A percentile compares a stretch with the other conserved stretches of the same genome.
Evolutionary conservation across 2,888 invertebrate species (phyloP).

Genomic region (Branchellion lobata): DNA sequence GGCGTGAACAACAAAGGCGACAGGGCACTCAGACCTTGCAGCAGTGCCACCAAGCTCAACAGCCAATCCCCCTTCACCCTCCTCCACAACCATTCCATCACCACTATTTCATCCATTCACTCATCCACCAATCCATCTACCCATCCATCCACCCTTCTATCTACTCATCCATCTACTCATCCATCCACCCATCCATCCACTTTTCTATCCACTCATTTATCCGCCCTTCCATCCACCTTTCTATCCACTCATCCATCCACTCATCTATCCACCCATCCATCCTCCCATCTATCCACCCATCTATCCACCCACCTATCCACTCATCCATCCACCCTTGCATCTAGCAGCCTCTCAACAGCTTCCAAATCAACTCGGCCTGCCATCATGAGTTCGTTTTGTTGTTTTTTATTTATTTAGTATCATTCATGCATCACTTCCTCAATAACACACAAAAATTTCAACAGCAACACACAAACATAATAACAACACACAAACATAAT

Average conservation of each 20-base stretch:
- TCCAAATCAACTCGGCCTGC: no score
- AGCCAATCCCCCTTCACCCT: background rate
- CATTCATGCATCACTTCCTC: no score
- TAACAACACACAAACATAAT: no score
- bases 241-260: constrained; percentile 2
- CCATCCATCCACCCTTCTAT: background rate
- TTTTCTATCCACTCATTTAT: no score
- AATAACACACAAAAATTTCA: no score
- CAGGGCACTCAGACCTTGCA: background rate
- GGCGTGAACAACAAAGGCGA: background rate
- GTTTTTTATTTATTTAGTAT: no score
- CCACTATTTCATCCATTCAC: background rate
- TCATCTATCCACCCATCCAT: background rate
- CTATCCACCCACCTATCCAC: background rate
- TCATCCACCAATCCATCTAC: background rate
- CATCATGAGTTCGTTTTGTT: no score
- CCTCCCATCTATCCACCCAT: background rate
- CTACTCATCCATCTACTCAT: background rate
- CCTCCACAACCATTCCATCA: background rate
- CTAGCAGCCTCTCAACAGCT: no score
- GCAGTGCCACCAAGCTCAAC: background rate
- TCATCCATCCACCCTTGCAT: no score
- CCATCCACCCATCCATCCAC: background rate
- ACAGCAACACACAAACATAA: no score
- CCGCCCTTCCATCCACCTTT: no score